Conservation (phyloP, 2,797 vertebrate genomes). For the Myotis findleyi region DNA sequence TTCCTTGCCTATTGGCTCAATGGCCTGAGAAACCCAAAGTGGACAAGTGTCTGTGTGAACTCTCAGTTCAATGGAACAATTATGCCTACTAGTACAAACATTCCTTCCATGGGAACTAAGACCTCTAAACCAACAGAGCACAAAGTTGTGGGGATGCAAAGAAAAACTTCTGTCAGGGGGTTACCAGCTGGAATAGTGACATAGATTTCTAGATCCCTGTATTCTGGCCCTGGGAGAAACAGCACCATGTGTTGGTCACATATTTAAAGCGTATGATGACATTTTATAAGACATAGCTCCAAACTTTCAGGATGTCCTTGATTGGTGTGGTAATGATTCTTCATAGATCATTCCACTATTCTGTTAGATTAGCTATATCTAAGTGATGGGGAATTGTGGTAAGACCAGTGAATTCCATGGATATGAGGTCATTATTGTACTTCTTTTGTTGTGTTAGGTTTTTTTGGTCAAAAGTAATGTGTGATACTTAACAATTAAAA, state of each 20-base stretch:
- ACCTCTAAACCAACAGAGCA: background rate
- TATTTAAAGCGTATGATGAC: background rate
- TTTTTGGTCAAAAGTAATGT: background rate
- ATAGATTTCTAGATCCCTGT: background rate
- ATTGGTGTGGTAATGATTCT: background rate
- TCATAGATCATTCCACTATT: background rate
- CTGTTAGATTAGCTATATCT: background rate
- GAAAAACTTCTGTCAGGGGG: background rate
- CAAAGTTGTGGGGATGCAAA: background rate
- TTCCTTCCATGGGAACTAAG: background rate
- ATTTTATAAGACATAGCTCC: background rate
- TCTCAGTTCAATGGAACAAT: background rate
- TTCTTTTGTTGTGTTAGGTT: slow-evolving; percentile 23
- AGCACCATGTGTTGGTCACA: background rate
- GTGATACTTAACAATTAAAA: background rate
- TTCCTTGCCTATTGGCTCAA: background rate
- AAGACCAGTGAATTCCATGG: slow-evolving; percentile 1
- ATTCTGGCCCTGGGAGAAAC: background rate
- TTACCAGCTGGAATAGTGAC: background rate
- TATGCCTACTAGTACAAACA: background rate
- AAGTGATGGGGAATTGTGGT: background rate
- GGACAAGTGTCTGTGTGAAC: background rate
- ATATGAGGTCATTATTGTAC: background rate
- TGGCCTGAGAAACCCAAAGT: background rate
- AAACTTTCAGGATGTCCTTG: slow-evolving; percentile 5